Evolutionary conservation across 2,888 invertebrate genomes (phyloP).

Genomic region (Diaperis boleti): DNA sequence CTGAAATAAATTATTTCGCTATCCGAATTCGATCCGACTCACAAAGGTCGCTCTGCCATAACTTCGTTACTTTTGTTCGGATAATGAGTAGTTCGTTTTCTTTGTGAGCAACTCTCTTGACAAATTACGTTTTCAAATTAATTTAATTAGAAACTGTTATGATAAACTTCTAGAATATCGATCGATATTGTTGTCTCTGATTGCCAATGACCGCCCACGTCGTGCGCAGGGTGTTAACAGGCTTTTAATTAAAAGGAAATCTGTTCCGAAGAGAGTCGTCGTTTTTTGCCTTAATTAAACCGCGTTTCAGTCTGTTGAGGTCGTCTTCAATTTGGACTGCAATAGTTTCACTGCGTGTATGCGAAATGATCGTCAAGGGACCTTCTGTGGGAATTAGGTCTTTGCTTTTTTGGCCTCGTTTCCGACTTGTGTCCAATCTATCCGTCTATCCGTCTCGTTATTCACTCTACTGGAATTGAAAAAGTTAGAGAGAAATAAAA

Average conservation of each 20-base stretch:
- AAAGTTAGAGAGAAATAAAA: too few species aligned
- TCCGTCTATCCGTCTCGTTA: too few species aligned
- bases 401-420: too few species aligned
- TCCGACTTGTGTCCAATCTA: too few species aligned
- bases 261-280: conserved; percentile 32
- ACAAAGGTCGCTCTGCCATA: conserved; percentile 30
- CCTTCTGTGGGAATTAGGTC: neutral
- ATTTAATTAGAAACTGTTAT: conserved; percentile 49
- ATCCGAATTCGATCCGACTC: conserved; percentile 20
- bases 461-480: too few species aligned
- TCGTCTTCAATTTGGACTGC: conserved; percentile 4
- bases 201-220: conserved; percentile 15
- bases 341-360: too few species aligned
- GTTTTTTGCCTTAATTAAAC: conserved; percentile 48
- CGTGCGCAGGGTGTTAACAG: conserved; percentile 40
- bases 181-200: conserved; percentile 48
- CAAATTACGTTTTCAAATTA: conserved; percentile 45
- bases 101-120: conserved; percentile 26
- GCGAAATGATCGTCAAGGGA: too few species aligned
- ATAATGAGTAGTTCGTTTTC: conserved; percentile 43
- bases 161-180: conserved; percentile 49
- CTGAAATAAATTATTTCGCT: conserved; percentile 33
- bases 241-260: conserved; percentile 51
- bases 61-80: conserved; percentile 41
- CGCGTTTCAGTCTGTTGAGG: conserved; percentile 4